These are phyloP conservation scores for Rhea pennata DNA, from an alignment of 2,113 vertebrate genomes.

Conservation along the genomic window DNA sequence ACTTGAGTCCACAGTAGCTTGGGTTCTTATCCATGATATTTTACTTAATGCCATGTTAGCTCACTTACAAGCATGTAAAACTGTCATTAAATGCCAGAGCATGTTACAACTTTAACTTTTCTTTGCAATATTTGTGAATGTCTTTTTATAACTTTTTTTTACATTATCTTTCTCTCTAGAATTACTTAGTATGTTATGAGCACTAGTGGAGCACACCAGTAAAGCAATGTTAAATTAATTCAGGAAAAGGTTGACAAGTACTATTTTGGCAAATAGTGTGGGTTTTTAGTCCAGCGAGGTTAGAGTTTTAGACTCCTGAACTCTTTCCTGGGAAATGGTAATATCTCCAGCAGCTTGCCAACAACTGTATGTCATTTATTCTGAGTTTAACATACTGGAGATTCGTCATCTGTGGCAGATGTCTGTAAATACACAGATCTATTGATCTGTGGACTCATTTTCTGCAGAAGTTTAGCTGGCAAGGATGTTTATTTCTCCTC, in stretches of 20 bases:
- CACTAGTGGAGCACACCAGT: neutral
- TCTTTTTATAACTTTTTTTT: neutral
- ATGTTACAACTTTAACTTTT: neutral
- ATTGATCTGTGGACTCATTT: neutral
- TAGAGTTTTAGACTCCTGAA: neutral
- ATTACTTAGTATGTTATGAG: neutral
- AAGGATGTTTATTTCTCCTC: neutral
- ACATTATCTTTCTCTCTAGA: neutral
- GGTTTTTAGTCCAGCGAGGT: neutral
- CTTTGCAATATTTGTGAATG: neutral
- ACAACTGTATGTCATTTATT: neutral
- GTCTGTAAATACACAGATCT: slow-evolving; percentile 15
- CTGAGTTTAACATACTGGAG: slow-evolving; percentile 1
- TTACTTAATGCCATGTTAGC: neutral
- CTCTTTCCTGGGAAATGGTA: neutral
- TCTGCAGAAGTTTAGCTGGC: neutral
- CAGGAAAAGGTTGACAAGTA: neutral
- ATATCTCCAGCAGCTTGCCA: neutral
- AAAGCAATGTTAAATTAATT: neutral
- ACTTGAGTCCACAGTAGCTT: neutral
- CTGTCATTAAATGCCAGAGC: neutral
- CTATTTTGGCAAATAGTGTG: neutral
- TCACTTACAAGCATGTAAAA: neutral
- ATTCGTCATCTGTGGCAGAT: neutral
- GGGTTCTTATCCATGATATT: neutral